These are phyloP conservation scores for Dascyllus trimaculatus DNA, from an alignment of 2,113 vertebrate genomes.

Conservation along the genomic window DNA sequence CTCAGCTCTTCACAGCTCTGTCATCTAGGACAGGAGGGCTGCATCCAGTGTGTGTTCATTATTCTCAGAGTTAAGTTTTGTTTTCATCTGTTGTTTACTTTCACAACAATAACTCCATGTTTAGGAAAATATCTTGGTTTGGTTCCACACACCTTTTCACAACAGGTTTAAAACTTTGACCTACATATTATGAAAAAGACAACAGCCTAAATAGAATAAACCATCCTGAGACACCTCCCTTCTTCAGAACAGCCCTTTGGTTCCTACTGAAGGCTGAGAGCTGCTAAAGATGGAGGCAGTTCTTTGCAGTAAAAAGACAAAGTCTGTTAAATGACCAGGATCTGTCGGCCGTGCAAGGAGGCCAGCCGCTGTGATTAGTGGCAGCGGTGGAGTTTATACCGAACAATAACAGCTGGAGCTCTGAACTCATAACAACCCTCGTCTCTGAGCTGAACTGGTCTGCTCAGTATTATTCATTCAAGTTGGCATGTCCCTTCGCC, in stretches of 20 bases:
- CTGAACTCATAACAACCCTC: slow-evolving; percentile 74
- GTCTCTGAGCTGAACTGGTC: slow-evolving; percentile 68
- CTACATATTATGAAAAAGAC: too few relatives aligned
- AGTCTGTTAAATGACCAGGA: slow-evolving; percentile 4
- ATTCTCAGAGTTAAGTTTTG: too few relatives aligned
- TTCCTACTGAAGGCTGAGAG: slow-evolving; percentile 24
- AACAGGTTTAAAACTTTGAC: too few relatives aligned
- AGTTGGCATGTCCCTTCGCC: slow-evolving; percentile 73
- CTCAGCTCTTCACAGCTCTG: too few relatives aligned
- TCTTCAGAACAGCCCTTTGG: slow-evolving; percentile 15
- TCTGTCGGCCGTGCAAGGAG: slow-evolving; percentile 19
- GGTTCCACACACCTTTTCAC: too few relatives aligned
- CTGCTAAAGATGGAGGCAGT: slow-evolving; percentile 40
- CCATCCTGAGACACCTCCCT: slow-evolving; percentile 29
- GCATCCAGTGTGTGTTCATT: too few relatives aligned
- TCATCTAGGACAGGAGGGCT: too few relatives aligned
- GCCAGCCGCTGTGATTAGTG: slow-evolving; percentile 50
- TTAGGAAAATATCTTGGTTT: too few relatives aligned
- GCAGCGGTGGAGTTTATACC: slow-evolving; percentile 66
- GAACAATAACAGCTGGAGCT: slow-evolving; percentile 77
- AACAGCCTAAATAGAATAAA: too few relatives aligned
- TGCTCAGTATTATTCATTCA: slow-evolving; percentile 78
- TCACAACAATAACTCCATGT: too few relatives aligned
- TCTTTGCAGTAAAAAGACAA: slow-evolving; percentile 27
- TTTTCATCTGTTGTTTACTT: too few relatives aligned